These are phyloP conservation scores for Melanostigma gelatinosum DNA, from an alignment of 2,113 vertebrate species.

Conservation along the genomic window DNA sequence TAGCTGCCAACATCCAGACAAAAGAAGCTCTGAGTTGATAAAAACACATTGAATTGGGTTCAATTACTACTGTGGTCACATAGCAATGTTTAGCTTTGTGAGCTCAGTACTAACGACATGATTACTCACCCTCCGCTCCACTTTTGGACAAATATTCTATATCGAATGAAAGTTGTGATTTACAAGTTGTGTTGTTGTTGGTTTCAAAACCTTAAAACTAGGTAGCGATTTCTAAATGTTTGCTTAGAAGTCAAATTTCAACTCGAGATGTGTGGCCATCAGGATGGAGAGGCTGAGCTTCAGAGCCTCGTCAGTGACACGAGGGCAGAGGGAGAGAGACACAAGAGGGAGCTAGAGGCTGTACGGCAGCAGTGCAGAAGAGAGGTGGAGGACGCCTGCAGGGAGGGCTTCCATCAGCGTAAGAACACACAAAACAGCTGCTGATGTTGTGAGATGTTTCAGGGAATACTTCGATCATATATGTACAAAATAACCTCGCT, in stretches of 20 bases:
- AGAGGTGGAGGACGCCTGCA: conserved; percentile 50
- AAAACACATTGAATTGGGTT: too few relatives aligned
- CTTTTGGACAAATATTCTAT: not conserved
- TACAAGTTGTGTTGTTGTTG: not conserved
- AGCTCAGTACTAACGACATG: not conserved
- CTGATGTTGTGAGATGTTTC: not conserved
- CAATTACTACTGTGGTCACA: not conserved
- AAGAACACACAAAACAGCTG: conserved; percentile 13
- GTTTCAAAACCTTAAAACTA: not conserved
- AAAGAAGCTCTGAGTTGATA: not conserved
- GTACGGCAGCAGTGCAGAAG: conserved; percentile 45
- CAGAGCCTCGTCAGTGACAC: conserved; percentile 64
- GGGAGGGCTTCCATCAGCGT: conserved; percentile 60
- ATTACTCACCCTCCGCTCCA: not conserved
- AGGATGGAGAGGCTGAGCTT: conserved; percentile 66
- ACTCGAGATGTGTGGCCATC: not conserved
- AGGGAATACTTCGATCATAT: not conserved
- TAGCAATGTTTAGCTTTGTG: not conserved
- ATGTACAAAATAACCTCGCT: not conserved
- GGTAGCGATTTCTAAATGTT: not conserved
- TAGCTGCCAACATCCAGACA: not conserved
- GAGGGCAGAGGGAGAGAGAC: conserved; percentile 57
- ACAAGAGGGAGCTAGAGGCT: conserved; percentile 77
- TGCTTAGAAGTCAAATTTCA: not conserved
- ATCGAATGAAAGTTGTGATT: not conserved